Evolutionary conservation across 1,140 invertebrate genomes (phyloP).

Genomic region (Caenorhabditis inopinata): DNA sequence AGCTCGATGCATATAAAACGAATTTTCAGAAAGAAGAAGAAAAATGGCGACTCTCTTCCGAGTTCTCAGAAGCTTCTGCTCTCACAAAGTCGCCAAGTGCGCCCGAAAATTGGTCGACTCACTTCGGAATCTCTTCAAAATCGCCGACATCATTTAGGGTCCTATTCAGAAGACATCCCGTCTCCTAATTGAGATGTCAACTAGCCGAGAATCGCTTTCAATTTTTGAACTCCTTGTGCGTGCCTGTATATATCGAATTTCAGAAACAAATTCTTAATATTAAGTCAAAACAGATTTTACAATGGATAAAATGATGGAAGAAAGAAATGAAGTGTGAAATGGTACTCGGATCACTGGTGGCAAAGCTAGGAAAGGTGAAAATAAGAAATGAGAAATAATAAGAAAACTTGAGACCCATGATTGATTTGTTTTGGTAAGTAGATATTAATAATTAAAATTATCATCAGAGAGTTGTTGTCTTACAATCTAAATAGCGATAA

Average conservation of each 20-base stretch:
- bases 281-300: too few species aligned
- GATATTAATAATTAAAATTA: constrained; percentile 13
- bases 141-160: neutral
- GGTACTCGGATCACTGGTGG: constrained; percentile 29
- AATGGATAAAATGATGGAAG: too few species aligned
- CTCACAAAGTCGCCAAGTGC: too few species aligned
- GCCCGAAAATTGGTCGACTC: constrained; percentile 1
- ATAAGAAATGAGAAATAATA: neutral
- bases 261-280: neutral
- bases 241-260: neutral
- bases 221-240: neutral
- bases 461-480: neutral
- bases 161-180: constrained; percentile 7
- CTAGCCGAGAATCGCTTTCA: neutral
- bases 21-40: neutral
- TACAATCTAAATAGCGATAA: too few species aligned
- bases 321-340: neutral
- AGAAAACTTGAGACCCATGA: constrained; percentile 19
- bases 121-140: neutral
- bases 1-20: neutral
- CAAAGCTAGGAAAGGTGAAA: neutral
- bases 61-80: neutral
- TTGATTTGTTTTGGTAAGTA: constrained; percentile 30
- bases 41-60: neutral
- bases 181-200: constrained; percentile 31